A percentile compares a stretch with the other conserved stretches of the same genome.
Evolutionary conservation across 2,113 vertebrate species (phyloP).

Genomic region (Dromas ardeola): DNA sequence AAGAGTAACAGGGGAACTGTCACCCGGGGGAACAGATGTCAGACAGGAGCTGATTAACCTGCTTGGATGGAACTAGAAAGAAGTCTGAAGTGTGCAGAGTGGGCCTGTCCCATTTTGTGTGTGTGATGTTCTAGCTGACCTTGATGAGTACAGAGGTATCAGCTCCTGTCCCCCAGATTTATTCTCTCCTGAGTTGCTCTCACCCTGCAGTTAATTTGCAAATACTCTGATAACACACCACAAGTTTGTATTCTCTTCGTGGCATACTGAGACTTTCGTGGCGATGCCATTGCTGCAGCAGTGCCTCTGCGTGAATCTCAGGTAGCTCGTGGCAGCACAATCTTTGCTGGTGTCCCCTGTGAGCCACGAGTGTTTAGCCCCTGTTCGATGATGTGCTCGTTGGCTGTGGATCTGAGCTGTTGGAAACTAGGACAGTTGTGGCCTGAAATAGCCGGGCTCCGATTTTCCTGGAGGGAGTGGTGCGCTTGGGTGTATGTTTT

Average conservation of each 20-base stretch:
- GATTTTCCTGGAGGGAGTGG: slow-evolving; percentile 6
- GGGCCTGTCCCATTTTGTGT: background rate
- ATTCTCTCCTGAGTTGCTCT: background rate
- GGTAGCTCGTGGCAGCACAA: background rate
- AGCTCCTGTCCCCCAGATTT: background rate
- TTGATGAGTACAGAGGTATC: background rate
- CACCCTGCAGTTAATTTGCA: background rate
- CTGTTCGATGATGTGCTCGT: background rate
- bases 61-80: background rate
- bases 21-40: background rate
- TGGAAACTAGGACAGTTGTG: background rate
- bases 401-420: background rate
- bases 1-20: background rate
- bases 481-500: background rate
- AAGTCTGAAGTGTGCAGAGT: background rate
- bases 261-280: background rate
- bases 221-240: background rate
- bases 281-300: background rate
- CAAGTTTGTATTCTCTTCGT: background rate
- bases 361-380: background rate
- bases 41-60: background rate
- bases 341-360: background rate
- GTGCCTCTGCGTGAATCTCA: background rate
- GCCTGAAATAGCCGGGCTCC: background rate
- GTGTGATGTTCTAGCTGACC: background rate